Percentiles rank a stretch among this genome's conserved stretches.
These are phyloP conservation scores for Pristionchus entomophagus DNA, from an alignment of 2,888 invertebrate genomes.

Conservation along the genomic window DNA sequence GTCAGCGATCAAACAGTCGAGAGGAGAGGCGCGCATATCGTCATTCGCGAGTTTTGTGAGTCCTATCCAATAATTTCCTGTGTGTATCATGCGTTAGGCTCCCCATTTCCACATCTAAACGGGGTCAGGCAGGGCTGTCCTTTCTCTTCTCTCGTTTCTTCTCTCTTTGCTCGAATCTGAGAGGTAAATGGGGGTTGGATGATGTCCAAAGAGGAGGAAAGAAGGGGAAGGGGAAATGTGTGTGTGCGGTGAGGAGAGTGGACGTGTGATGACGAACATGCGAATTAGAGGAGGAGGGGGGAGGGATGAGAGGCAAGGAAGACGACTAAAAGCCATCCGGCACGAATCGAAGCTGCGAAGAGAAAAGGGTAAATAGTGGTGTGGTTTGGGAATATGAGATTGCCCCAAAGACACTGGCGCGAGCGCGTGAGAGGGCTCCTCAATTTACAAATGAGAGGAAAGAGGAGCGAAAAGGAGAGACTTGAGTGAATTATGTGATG, in stretches of 20 bases:
- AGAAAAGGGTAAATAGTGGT: slow-evolving; percentile 14
- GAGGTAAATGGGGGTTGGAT: slow-evolving; percentile 23
- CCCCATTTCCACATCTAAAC: too few species aligned
- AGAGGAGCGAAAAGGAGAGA: neutral
- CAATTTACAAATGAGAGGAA: neutral
- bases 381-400: slow-evolving; percentile 10
- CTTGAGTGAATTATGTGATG: neutral
- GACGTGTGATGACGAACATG: neutral
- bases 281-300: neutral
- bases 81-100: too few species aligned
- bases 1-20: slow-evolving; percentile 4
- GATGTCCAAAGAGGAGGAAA: slow-evolving; percentile 8
- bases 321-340: neutral
- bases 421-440: neutral
- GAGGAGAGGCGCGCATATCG: slow-evolving; percentile 39
- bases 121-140: too few species aligned
- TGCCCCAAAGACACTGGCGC: neutral
- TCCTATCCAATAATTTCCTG: too few species aligned
- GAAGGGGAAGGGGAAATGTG: too few species aligned
- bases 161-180: neutral
- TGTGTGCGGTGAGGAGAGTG: neutral
- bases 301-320: too few species aligned
- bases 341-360: neutral
- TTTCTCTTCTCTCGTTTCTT: neutral
- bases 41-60: slow-evolving; percentile 43